A percentile compares a stretch with the other conserved stretches of the same genome.
phyloP scores from a whole-genome alignment of 1,140 invertebrate species.

The Oncopodura yosiiana region DNA sequence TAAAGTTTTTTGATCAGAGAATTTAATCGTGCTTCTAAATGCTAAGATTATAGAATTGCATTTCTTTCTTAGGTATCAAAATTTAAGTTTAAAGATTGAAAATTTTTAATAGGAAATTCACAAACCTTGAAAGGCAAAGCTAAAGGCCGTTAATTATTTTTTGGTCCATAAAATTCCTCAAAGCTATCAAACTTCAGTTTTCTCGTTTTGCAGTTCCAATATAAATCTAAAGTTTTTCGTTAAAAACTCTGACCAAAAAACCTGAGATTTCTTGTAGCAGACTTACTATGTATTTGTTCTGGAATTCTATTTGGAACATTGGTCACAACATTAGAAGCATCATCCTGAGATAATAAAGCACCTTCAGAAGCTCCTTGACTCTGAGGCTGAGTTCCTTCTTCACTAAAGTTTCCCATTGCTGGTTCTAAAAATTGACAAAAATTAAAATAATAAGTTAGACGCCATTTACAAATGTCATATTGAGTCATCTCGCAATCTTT shows the following conservation, averaged over 20 bases:
- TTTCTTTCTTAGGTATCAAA: background rate
- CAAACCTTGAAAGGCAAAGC: too few species aligned
- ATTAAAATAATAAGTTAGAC: background rate
- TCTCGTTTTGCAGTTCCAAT: too few species aligned
- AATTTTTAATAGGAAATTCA: too few species aligned
- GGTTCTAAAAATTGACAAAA: constrained; percentile 8
- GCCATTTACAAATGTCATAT: constrained; percentile 7
- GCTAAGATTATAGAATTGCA: background rate
- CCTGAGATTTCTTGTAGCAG: background rate
- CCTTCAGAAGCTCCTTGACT: constrained; percentile 9
- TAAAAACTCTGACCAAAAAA: background rate
- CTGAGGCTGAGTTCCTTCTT: constrained; percentile 2
- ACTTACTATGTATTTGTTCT: background rate
- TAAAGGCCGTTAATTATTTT: too few species aligned
- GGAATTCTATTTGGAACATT: background rate
- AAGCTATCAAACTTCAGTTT: too few species aligned
- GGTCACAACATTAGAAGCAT: constrained; percentile 24
- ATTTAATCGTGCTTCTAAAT: background rate
- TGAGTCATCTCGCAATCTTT: background rate
- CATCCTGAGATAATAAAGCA: constrained; percentile 26
- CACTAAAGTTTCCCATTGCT: constrained; percentile 40
- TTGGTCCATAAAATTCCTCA: too few species aligned
- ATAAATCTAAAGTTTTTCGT: too few species aligned
- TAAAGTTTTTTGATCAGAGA: background rate
- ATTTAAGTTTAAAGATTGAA: background rate